These are phyloP conservation scores for Limonius californicus DNA, from an alignment of 1,140 invertebrate genomes.

Conservation along the genomic window DNA sequence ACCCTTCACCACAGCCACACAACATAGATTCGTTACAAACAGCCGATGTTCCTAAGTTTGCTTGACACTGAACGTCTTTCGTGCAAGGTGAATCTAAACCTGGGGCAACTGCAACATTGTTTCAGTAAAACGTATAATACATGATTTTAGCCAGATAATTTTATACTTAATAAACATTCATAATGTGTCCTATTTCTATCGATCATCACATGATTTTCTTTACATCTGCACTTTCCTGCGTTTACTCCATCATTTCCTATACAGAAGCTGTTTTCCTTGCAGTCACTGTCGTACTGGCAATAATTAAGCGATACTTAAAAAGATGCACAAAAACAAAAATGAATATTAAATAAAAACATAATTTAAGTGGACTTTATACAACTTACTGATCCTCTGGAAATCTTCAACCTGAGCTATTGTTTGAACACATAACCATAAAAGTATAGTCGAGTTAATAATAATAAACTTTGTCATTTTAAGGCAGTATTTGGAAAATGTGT, in stretches of 20 bases:
- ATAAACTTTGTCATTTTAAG: too few relatives aligned
- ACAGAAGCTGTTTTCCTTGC: not conserved
- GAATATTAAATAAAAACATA: too few relatives aligned
- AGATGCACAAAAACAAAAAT: too few relatives aligned
- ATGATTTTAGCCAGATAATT: too few relatives aligned
- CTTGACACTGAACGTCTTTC: not conserved
- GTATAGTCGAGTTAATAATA: too few relatives aligned
- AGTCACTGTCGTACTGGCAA: not conserved
- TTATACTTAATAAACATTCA: not conserved
- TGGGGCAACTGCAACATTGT: not conserved
- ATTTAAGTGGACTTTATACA: too few relatives aligned
- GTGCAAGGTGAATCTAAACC: not conserved
- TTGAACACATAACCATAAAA: too few relatives aligned
- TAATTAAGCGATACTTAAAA: not conserved
- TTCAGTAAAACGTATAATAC: too few relatives aligned
- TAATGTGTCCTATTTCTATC: not conserved
- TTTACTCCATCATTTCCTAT: not conserved
- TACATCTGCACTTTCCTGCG: not conserved
- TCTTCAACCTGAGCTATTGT: too few relatives aligned
- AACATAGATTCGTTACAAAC: not conserved
- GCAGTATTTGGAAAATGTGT: too few relatives aligned
- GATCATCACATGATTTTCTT: not conserved
- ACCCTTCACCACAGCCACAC: not conserved
- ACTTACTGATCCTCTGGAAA: too few relatives aligned
- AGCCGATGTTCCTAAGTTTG: not conserved